Evolutionary conservation across 1,140 invertebrate species (phyloP).

Genomic region (Hyles vespertilio): DNA sequence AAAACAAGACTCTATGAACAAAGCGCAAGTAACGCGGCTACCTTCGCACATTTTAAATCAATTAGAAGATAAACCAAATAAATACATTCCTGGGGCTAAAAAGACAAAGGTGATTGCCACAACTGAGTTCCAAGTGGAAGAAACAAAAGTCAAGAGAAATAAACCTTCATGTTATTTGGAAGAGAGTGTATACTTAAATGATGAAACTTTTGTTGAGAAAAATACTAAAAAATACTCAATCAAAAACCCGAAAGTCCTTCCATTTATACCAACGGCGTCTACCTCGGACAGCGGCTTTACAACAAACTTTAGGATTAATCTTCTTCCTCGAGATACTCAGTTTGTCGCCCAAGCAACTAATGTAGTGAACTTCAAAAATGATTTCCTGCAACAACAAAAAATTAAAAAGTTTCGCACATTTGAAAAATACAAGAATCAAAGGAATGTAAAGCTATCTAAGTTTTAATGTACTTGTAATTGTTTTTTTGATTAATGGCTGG

Average conservation of each 20-base stretch:
- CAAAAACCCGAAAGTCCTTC: conserved; percentile 55
- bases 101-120: conserved; percentile 48
- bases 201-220: conserved; percentile 31
- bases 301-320: conserved; percentile 56
- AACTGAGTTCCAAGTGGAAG: conserved; percentile 48
- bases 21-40: conserved; percentile 44
- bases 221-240: conserved; percentile 35
- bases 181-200: conserved; percentile 59
- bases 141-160: conserved; percentile 35
- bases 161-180: conserved; percentile 64
- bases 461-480: conserved; percentile 31
- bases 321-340: conserved; percentile 39
- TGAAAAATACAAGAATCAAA: conserved; percentile 53
- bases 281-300: conserved; percentile 56
- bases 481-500: not conserved
- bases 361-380: conserved; percentile 44
- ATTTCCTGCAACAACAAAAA: conserved; percentile 44
- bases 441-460: conserved; percentile 57
- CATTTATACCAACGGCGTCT: conserved; percentile 53
- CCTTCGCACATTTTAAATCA: conserved; percentile 40
- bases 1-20: conserved; percentile 41
- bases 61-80: conserved; percentile 46
- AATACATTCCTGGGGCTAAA: conserved; percentile 21
- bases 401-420: conserved; percentile 49
- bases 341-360: conserved; percentile 48